These are phyloP conservation scores for Centrocercus urophasianus DNA, from an alignment of 2,113 vertebrate species.

Conservation along the genomic window DNA sequence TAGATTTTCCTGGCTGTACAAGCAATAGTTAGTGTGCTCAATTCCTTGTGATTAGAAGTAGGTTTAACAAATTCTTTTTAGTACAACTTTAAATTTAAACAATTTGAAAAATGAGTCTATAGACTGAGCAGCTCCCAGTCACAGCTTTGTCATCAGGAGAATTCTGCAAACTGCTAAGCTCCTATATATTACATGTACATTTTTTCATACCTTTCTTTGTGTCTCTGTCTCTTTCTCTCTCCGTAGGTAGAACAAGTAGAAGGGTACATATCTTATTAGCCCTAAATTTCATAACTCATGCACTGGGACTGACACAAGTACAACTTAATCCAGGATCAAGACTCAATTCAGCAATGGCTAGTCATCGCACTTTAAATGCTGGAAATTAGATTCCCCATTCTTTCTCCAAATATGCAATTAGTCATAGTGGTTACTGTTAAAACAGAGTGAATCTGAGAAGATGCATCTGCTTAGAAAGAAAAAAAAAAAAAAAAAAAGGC, in stretches of 20 bases:
- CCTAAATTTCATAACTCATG: not conserved
- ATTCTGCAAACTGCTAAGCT: not conserved
- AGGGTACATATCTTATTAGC: not conserved
- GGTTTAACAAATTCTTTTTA: not conserved
- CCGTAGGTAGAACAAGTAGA: not conserved
- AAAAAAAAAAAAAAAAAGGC: not conserved
- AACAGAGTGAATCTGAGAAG: slow-evolving; percentile 45
- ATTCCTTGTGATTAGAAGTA: not conserved
- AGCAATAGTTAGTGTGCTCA: not conserved
- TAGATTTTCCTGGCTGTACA: slow-evolving; percentile 53
- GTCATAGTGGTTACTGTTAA: slow-evolving; percentile 30
- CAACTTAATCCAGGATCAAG: not conserved
- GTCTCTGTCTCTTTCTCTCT: not conserved
- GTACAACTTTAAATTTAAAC: not conserved
- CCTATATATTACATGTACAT: not conserved
- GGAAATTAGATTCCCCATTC: slow-evolving; percentile 19
- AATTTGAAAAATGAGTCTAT: not conserved
- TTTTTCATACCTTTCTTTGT: not conserved
- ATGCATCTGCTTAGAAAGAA: slow-evolving; percentile 38
- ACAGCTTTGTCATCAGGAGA: not conserved
- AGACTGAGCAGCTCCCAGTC: not conserved
- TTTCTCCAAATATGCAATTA: slow-evolving; percentile 52
- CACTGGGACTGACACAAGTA: not conserved
- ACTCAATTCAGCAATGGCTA: not conserved
- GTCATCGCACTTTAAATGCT: not conserved